These are phyloP conservation scores for Conus canariensis DNA, from an alignment of 2,888 invertebrate species.

Conservation along the genomic window DNA sequence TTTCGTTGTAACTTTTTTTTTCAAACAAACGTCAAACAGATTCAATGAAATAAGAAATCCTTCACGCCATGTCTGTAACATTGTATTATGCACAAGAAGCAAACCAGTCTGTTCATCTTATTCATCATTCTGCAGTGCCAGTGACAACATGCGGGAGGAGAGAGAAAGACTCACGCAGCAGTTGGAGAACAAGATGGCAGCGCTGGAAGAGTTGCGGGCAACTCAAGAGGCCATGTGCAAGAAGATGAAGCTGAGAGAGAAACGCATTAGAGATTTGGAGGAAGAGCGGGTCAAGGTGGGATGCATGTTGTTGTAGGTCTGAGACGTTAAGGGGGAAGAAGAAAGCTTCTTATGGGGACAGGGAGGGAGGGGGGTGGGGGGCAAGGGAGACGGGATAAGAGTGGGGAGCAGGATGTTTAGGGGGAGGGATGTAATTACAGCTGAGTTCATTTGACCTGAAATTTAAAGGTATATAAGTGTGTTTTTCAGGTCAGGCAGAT, in stretches of 20 bases:
- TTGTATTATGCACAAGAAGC: too few relatives aligned
- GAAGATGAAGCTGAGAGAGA: slow-evolving; percentile 68
- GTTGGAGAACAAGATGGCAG: slow-evolving; percentile 62
- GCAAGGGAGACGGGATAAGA: background rate
- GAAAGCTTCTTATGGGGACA: too few relatives aligned
- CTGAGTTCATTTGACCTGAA: too few relatives aligned
- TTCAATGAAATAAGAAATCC: too few relatives aligned
- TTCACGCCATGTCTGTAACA: too few relatives aligned
- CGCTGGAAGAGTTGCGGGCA: slow-evolving; percentile 64
- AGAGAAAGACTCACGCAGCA: slow-evolving; percentile 62
- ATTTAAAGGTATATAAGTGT: too few relatives aligned
- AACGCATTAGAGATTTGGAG: slow-evolving; percentile 65
- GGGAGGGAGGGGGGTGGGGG: too few relatives aligned
- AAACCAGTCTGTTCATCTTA: too few relatives aligned
- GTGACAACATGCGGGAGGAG: slow-evolving; percentile 66
- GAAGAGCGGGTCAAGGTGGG: slow-evolving; percentile 59
- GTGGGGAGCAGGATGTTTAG: background rate
- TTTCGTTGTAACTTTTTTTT: too few relatives aligned
- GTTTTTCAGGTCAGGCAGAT: too few relatives aligned
- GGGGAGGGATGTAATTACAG: background rate
- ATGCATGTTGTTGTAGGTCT: background rate
- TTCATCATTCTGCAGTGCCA: slow-evolving; percentile 45
- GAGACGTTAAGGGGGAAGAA: slow-evolving; percentile 27
- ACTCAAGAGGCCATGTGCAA: slow-evolving; percentile 64
- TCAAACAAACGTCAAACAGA: too few relatives aligned